Conservation (phyloP, 2,888 invertebrate species). For the Oegoconia quadripuncta region DNA sequence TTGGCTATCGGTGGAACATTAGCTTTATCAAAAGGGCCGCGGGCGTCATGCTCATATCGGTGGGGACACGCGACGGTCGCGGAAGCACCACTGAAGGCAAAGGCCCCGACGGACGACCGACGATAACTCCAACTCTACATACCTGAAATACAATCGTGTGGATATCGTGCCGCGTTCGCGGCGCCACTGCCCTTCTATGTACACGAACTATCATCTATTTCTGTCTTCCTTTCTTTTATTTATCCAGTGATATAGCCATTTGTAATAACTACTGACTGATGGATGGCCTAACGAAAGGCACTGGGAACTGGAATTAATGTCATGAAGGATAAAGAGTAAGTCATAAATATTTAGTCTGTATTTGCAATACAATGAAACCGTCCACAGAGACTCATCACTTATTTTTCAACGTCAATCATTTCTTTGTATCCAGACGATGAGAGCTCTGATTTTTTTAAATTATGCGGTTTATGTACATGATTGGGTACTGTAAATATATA, state of each 20-base stretch:
- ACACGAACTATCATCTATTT: conserved; percentile 1
- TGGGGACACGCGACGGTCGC: conserved; percentile 65
- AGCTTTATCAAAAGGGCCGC: conserved; percentile 76
- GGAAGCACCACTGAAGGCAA: conserved; percentile 62
- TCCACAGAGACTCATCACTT: conserved; percentile 46
- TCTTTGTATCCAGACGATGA: too few species aligned
- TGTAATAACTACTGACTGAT: conserved; percentile 23
- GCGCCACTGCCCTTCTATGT: conserved; percentile 44
- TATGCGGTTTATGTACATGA: conserved; percentile 12
- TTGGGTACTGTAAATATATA: neutral
- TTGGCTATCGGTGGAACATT: conserved; percentile 64
- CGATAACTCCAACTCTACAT: conserved; percentile 68
- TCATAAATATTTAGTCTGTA: conserved; percentile 57
- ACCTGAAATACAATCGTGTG: conserved; percentile 66
- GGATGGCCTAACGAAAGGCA: conserved; percentile 30
- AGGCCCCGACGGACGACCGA: conserved; percentile 61
- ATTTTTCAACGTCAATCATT: conserved; percentile 59
- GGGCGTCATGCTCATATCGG: conserved; percentile 68
- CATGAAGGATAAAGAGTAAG: conserved; percentile 40
- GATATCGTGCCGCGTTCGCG: conserved; percentile 48
- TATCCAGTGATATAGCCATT: conserved; percentile 22
- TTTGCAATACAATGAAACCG: conserved; percentile 48
- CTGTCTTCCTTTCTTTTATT: conserved; percentile 7
- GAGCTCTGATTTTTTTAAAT: conserved; percentile 25
- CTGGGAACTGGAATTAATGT: conserved; percentile 32